Base-by-base conservation (phyloP, 1,140 invertebrate species). In the Saccostrea cuccullata region DNA sequence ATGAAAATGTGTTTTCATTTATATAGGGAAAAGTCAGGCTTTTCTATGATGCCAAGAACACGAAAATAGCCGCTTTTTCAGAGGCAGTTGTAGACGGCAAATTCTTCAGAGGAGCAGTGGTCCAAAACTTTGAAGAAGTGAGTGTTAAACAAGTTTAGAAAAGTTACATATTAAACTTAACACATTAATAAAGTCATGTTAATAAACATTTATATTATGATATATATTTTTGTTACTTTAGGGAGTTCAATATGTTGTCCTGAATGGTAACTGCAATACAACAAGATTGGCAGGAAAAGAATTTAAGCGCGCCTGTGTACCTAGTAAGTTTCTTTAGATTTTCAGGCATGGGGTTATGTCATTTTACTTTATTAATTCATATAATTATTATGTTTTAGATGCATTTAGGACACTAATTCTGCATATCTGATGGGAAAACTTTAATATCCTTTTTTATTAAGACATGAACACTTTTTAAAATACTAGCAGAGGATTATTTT, bases 11-110 rank as follows among this genome's bases (percentile, higher is more conserved):
- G 17, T 64, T 64, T 12, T 77, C 30, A 26, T 77, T 77, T 8
- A 30, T 17, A 12, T 36, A 77, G 70, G 70, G 70, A 77, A 77
- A 15, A 15, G 70, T 30, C 23, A 77, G 26, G 30, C 9, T 77
- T 77, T 77, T 36, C 70, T 77, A 77, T 77, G 70, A 77, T 77
- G 70, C 70, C 23, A 77, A 36, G 26, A 77, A 77, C 70, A 30
- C 11, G 12, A 77, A 77, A 77, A 30, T 77, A 9, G 70, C 70
- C 11, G 23, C 23, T 2, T 15, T 77, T 36, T 77, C 26, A 30
- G 30, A 77, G 26, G 26, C 8, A 30, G 11, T 30, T 15, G 26
- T 36, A 6, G 15, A 77, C 26, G 70, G 70, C 15, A 12, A 4
- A 36, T 26, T 17, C 8, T 36, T 30, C 15, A 36, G 3, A 36